A percentile compares a stretch with the other conserved stretches of the same genome.
Conservation (phyloP, 2,888 invertebrate species). For the Drosophila lacicola region DNA sequence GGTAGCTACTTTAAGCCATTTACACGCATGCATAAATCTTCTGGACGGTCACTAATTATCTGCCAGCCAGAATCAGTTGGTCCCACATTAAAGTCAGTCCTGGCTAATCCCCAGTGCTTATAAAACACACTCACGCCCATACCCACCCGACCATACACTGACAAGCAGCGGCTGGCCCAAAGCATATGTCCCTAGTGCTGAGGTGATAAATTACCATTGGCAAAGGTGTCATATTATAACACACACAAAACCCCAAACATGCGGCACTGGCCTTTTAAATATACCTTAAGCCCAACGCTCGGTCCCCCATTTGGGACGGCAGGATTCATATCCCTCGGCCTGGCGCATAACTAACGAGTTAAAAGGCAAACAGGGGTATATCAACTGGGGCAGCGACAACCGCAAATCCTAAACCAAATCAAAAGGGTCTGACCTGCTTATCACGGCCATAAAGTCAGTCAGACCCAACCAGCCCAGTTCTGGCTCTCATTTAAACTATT, state of each 20-base stretch:
- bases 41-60: conserved; percentile 72
- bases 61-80: conserved; percentile 70
- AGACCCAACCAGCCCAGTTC: conserved; percentile 8
- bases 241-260: conserved; percentile 76
- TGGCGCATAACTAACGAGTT: conserved; percentile 78
- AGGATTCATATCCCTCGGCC: conserved; percentile 32
- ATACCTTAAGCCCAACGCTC: conserved; percentile 68
- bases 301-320: conserved; percentile 8
- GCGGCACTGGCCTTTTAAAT: conserved; percentile 78
- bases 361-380: conserved; percentile 57
- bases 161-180: conserved; percentile 13
- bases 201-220: conserved; percentile 80
- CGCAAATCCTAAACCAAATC: conserved; percentile 79
- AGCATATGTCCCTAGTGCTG: conserved; percentile 74
- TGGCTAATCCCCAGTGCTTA: conserved; percentile 73
- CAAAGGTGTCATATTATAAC: conserved; percentile 80
- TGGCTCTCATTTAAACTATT: conserved; percentile 69
- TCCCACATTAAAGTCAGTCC: conserved; percentile 68
- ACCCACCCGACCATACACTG: conserved; percentile 13
- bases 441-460: conserved; percentile 77
- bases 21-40: conserved; percentile 78
- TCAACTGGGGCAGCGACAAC: conserved; percentile 55
- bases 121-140: conserved; percentile 40
- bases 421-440: conserved; percentile 78
- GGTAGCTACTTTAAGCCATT: conserved; percentile 73